Conservation (phyloP, 2,797 vertebrate genomes). For the Caiman crocodilus region DNA sequence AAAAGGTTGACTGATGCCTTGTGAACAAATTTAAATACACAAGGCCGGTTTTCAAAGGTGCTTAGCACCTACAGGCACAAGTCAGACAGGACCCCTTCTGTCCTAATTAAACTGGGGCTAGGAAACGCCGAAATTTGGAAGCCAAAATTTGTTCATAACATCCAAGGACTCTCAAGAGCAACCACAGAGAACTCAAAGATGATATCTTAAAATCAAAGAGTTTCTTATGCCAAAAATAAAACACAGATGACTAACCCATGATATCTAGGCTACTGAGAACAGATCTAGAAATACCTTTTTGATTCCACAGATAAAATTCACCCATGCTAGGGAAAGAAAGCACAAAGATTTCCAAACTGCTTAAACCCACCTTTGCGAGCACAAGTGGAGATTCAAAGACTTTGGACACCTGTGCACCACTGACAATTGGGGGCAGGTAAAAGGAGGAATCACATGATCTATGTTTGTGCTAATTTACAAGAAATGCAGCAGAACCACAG, state of each 20-base stretch:
- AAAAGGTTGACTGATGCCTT: neutral
- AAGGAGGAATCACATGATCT: neutral
- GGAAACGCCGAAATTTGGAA: neutral
- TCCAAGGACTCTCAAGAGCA: neutral
- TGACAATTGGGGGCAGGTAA: neutral
- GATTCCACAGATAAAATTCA: neutral
- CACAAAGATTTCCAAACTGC: neutral
- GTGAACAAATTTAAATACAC: neutral
- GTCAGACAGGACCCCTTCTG: neutral
- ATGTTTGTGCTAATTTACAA: neutral
- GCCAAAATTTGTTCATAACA: neutral
- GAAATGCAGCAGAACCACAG: neutral
- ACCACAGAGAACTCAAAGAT: neutral
- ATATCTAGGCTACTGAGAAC: neutral
- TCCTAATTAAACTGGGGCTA: neutral
- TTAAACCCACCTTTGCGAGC: neutral
- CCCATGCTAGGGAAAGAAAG: neutral
- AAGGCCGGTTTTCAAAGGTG: conserved; percentile 17
- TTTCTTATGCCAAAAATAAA: neutral
- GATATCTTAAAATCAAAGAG: neutral
- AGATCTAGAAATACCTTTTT: neutral
- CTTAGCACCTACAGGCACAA: neutral
- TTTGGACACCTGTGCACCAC: neutral
- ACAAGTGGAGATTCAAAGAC: neutral
- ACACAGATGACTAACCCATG: neutral